Evolutionary conservation across 2,888 invertebrate species (phyloP).

Genomic region (Folsomia candida): DNA sequence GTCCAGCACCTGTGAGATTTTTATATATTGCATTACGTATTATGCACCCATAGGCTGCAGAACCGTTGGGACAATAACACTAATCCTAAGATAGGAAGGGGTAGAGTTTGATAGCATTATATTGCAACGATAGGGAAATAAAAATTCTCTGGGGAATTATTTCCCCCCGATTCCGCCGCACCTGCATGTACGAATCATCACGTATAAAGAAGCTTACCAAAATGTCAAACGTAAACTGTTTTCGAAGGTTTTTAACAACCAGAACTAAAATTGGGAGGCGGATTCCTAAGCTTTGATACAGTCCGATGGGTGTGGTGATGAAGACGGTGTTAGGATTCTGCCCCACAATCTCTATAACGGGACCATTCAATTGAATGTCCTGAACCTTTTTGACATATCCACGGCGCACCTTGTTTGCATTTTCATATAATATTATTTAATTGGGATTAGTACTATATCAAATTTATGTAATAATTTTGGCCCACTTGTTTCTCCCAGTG

Average conservation of each 20-base stretch:
- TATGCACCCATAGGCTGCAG: no score
- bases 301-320: slow-evolving; percentile 44
- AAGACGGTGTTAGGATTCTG: slow-evolving; percentile 42
- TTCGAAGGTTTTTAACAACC: slow-evolving; percentile 32
- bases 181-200: no score
- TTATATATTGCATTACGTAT: slow-evolving; percentile 5
- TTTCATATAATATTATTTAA: no score
- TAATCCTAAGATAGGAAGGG: no score
- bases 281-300: slow-evolving; percentile 42
- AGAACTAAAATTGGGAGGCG: slow-evolving; percentile 29
- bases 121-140: no score
- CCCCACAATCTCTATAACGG: slow-evolving; percentile 34
- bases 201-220: slow-evolving; percentile 27
- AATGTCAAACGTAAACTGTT: slow-evolving; percentile 36
- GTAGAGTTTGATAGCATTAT: no score
- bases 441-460: neutral
- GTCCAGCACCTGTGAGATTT: slow-evolving; percentile 25
- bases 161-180: no score
- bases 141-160: no score
- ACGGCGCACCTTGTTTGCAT: slow-evolving; percentile 41
- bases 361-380: slow-evolving; percentile 41
- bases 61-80: no score
- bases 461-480: neutral
- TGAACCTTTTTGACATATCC: slow-evolving; percentile 45
- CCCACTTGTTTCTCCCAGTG: slow-evolving; percentile 48